Base-by-base conservation (phyloP, 2,888 invertebrate genomes). In the Mesoligia furuncula region DNA sequence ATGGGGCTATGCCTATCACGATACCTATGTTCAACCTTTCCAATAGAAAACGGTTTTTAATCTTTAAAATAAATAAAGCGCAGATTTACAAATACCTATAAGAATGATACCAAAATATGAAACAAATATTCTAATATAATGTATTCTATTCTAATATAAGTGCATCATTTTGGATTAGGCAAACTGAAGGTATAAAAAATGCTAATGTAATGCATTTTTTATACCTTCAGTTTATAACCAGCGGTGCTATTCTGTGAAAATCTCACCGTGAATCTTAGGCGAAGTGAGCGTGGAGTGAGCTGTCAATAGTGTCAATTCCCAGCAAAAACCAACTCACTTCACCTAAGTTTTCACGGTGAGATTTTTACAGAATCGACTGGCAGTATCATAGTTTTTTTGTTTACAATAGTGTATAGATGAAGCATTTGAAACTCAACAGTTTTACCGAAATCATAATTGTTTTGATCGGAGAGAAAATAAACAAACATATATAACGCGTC, bases 401-500 rank as follows among this genome's bases (percentile, higher is more conserved):
- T 27, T 7, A 24, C 36, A 27, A 64, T 61, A 67, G 27, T n/a
- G 36, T 59, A 54, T 67, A 71, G 31, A 15, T 45, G 57, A 77
- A 24, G 17, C 54, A 82, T 65, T 80, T 65, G 45, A 31, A 77
- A 75, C 45, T 45, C 45, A 82, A 79, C 65, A 84, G 54, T 65
- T 84, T 54, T 62, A 62, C 27, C n/a, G n/a, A 59, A 64, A 57
- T 80, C 62, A 66, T 54, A 66, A 57, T 62, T 69, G 69, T 79
- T 78, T 73, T 64, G 59, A 73, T 67, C 79, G 51, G 20, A 69
- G 36, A 57, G 68, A 67, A 65, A 70, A 77, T 67, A 75, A 70
- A 84, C 70, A 79, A 39, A 81, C 73, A 68, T 85, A 85, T 66
- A 76, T 85, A 80, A 70, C 31, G 59, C 61, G 59, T 64, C 61